Percentiles rank a stretch among this genome's conserved stretches.
These are phyloP conservation scores for Tyria jacobaeae DNA, from an alignment of 2,888 invertebrate species.

Conservation along the genomic window DNA sequence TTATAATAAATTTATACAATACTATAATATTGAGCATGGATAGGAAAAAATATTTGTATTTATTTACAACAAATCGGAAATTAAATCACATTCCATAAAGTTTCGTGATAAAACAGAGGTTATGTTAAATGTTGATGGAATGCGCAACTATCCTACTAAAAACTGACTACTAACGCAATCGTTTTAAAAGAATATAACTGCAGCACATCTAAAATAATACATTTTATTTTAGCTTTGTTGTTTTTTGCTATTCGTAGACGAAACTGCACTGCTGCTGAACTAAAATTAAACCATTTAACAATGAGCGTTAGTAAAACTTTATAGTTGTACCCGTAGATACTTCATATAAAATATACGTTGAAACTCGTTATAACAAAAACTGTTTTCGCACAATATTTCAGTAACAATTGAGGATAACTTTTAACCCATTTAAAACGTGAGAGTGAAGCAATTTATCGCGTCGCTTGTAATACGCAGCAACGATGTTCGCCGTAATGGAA, in stretches of 20 bases:
- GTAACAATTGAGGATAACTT: not conserved
- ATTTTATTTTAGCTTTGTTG: not conserved
- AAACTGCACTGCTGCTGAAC: too few relatives aligned
- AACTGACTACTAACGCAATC: too few relatives aligned
- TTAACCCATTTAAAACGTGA: not conserved
- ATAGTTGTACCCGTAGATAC: not conserved
- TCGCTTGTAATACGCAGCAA: not conserved
- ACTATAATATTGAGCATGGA: not conserved
- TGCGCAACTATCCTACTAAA: too few relatives aligned
- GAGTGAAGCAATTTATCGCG: slow-evolving; percentile 9
- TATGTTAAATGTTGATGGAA: too few relatives aligned
- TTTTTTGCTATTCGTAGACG: not conserved
- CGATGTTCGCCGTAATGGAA: slow-evolving; percentile 46
- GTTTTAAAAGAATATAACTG: not conserved
- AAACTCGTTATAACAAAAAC: not conserved
- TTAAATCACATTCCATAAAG: too few relatives aligned
- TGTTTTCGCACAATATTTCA: not conserved
- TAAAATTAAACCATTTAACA: not conserved
- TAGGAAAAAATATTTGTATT: not conserved
- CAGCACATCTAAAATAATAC: not conserved
- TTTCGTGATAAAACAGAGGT: too few relatives aligned
- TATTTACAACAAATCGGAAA: too few relatives aligned
- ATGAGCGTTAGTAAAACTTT: not conserved
- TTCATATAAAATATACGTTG: not conserved
- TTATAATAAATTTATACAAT: slow-evolving; percentile 4